These are phyloP conservation scores for Chorisops tibialis DNA, from an alignment of 2,888 invertebrate genomes.

Conservation along the genomic window DNA sequence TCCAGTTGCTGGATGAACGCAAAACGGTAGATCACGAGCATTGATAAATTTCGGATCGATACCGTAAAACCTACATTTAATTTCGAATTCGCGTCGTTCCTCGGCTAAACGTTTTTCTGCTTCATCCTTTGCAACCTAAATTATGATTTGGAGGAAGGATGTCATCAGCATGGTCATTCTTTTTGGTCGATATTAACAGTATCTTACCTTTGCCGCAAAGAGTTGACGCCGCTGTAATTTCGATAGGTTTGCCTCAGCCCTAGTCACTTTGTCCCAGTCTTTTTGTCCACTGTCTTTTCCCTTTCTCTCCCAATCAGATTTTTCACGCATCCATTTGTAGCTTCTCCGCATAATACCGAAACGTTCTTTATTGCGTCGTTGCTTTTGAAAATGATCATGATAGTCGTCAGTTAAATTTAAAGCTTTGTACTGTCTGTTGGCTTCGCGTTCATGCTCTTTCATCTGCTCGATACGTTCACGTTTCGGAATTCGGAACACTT, in stretches of 20 bases:
- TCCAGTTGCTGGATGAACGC: constrained; percentile 47
- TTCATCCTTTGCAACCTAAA: constrained; percentile 48
- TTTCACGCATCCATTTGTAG: constrained; percentile 25
- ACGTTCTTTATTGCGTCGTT: constrained; percentile 20
- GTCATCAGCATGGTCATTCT: neutral
- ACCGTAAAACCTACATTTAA: constrained; percentile 49
- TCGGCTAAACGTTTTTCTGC: constrained; percentile 48
- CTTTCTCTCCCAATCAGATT: constrained; percentile 13
- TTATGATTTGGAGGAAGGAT: neutral
- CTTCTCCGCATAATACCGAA: constrained; percentile 21
- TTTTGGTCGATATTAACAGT: constrained; percentile 1
- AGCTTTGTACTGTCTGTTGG: constrained; percentile 59
- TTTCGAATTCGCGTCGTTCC: constrained; percentile 46
- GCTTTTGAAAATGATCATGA: constrained; percentile 28
- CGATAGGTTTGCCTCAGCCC: constrained; percentile 39
- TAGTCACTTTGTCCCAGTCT: constrained; percentile 4
- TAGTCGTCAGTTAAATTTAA: constrained; percentile 40
- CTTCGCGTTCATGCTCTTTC: constrained; percentile 92
- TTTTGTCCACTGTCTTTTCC: neutral
- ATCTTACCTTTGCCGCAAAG: constrained; percentile 46
- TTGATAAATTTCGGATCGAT: constrained; percentile 43
- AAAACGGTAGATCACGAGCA: constrained; percentile 46
- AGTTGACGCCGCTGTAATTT: constrained; percentile 48
- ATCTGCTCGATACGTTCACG: constrained; percentile 91
- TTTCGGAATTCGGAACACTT: constrained; percentile 86